Evolutionary conservation across 2,113 vertebrate species (phyloP).

Genomic region (Poecile atricapillus): DNA sequence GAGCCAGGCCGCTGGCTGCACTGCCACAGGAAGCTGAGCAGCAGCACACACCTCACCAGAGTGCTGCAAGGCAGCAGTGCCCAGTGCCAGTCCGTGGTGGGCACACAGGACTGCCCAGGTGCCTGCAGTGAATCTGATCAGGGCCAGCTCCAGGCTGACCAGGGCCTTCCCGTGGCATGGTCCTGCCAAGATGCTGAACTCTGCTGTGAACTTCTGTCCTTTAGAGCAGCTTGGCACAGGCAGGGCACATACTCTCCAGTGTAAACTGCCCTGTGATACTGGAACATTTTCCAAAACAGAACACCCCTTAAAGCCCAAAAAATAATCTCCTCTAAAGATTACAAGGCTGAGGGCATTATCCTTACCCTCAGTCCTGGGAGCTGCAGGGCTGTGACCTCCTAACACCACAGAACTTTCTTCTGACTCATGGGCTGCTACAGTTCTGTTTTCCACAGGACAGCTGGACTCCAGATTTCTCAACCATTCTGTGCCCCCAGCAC

Average conservation of each 20-base stretch:
- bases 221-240: not conserved
- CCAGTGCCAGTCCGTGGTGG: rapidly evolving
- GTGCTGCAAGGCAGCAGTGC: not conserved
- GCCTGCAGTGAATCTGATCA: not conserved
- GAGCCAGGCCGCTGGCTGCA: not conserved
- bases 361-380: constrained; percentile 66
- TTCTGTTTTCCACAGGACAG: constrained; percentile 34
- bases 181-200: not conserved
- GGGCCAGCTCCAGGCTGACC: not conserved
- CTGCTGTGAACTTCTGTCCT: not conserved
- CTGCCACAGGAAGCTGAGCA: not conserved
- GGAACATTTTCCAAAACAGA: not conserved
- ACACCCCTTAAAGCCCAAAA: not conserved
- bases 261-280: not conserved
- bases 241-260: not conserved
- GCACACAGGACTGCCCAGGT: not conserved
- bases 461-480: constrained; percentile 38
- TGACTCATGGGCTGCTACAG: constrained; percentile 29
- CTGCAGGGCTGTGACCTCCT: constrained; percentile 25
- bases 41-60: not conserved
- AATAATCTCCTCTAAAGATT: not conserved
- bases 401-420: constrained; percentile 29
- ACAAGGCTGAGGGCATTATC: not conserved
- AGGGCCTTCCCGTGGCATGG: not conserved
- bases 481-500: constrained; percentile 49